Percentiles rank a stretch among this genome's conserved stretches.
Conservation (phyloP, 2,113 vertebrate genomes). For the Hipposideros armiger region DNA sequence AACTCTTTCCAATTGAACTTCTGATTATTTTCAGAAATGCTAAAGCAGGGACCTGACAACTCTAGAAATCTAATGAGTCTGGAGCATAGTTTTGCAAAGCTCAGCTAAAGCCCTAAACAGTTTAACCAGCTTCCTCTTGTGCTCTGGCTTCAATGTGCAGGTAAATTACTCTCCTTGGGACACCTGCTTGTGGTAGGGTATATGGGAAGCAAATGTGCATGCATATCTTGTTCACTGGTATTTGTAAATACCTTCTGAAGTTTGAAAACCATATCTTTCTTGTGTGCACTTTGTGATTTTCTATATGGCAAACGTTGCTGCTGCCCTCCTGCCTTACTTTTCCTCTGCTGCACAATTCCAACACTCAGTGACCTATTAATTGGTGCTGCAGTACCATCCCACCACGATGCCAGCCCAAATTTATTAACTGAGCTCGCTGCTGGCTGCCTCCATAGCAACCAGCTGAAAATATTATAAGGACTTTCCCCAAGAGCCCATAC, state of each 20-base stretch:
- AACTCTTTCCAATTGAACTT: slow-evolving; percentile 3
- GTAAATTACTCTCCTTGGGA: slow-evolving; percentile 53
- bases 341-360: not conserved
- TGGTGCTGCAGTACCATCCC: not conserved
- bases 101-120: not conserved
- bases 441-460: slow-evolving; percentile 69
- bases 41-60: not conserved
- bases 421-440: not conserved
- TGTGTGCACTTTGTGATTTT: not conserved
- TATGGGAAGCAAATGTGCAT: not conserved
- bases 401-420: not conserved
- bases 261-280: not conserved
- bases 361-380: not conserved
- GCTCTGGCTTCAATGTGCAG: not conserved
- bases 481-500: slow-evolving; percentile 45
- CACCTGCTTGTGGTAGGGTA: not conserved
- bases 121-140: not conserved
- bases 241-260: not conserved
- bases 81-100: not conserved
- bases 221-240: not conserved
- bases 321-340: not conserved
- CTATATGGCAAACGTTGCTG: not conserved
- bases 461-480: slow-evolving; percentile 57
- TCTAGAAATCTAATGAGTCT: not conserved
- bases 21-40: slow-evolving; percentile 6